Evolutionary conservation across 2,113 vertebrate genomes (phyloP), one percentile per base, ranked within the genome.

Genomic region (Myotis davidii): DNA sequence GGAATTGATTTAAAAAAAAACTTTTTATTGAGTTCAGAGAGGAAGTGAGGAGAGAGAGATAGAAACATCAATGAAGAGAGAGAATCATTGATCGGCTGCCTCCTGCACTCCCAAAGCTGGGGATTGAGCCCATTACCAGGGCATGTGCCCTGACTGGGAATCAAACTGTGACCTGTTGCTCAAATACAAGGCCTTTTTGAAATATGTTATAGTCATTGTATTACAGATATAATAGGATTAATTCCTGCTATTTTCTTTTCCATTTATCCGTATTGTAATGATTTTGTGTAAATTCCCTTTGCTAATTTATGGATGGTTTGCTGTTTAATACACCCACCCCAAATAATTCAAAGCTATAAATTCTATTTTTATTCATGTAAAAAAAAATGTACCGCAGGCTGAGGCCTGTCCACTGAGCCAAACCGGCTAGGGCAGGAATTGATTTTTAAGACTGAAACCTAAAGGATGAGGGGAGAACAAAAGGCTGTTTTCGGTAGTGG

Each of bases 371-470:
- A 77, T 5, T 91, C 27, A 88, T 67, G 32, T 45, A 85, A 82
- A 76, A 65, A 5, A 72, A 81, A 11, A 5, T n/a, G 76, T 76
- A n/a, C n/a, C n/a, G n/a, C 21, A 56, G 54, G 54, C 8, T 8
- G 20, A 56, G 21, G 20, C 50, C 20, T 18, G 20, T 21, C 20
- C 54, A 56, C 54, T 56, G 54, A 56, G 54, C 54, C 64, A 29
- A 6, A 5, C 64, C 64, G 13, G 29, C 64, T 29, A 42, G 27
- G 64, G 64, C 29, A 82, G 74, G 79, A 69, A 73, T 27, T 92
- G 86, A 85, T 42, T 88, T 94, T 67, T 64, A 85, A 94, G 79
- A 23, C 52, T 77, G 67, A 91, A 76, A 59, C n/a, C 39, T 48
- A 12, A 70, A 86, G 39, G 54, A 42, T 34, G 29, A 54, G 29